Conservation (phyloP, 37 sponge, comb jelly and placozoan genomes). For the Bolinopsis microptera region DNA sequence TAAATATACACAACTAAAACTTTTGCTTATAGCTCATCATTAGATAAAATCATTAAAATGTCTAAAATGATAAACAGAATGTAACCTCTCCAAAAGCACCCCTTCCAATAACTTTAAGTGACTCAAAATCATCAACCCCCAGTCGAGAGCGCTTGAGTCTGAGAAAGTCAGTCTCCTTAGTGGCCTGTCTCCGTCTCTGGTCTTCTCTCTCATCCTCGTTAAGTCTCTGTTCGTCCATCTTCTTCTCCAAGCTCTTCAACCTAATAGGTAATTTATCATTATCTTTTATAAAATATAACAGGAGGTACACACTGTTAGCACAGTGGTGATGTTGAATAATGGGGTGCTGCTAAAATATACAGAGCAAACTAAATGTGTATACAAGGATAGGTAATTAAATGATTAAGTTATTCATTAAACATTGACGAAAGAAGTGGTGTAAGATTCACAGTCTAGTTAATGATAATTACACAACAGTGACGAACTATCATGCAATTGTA, state of each 20-base stretch:
- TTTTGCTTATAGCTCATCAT: neutral
- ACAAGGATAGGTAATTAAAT: too few relatives aligned
- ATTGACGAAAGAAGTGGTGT: too few relatives aligned
- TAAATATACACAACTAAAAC: neutral
- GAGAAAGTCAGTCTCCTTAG: slow-evolving; percentile 94
- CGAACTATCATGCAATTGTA: too few relatives aligned
- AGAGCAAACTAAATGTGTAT: too few relatives aligned
- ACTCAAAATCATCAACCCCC: slow-evolving; percentile 92
- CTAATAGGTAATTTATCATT: too few relatives aligned
- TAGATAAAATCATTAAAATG: neutral
- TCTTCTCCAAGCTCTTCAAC: slow-evolving; percentile 41
- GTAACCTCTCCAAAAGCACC: slow-evolving; percentile 98
- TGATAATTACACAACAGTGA: too few relatives aligned
- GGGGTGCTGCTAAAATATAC: too few relatives aligned
- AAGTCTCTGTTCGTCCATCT: slow-evolving; percentile 58
- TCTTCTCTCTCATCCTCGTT: slow-evolving; percentile 75
- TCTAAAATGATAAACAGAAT: neutral
- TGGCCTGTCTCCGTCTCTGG: slow-evolving; percentile 77
- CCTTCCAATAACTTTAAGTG: slow-evolving; percentile 93
- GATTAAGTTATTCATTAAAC: too few relatives aligned
- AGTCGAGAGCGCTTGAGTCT: slow-evolving; percentile 82
- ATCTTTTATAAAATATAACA: too few relatives aligned
- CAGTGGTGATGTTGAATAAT: too few relatives aligned
- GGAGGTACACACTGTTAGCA: too few relatives aligned
- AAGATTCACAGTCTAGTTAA: too few relatives aligned